Evolutionary conservation across 2,113 vertebrate species (phyloP).

Genomic region (Falco punctatus): DNA sequence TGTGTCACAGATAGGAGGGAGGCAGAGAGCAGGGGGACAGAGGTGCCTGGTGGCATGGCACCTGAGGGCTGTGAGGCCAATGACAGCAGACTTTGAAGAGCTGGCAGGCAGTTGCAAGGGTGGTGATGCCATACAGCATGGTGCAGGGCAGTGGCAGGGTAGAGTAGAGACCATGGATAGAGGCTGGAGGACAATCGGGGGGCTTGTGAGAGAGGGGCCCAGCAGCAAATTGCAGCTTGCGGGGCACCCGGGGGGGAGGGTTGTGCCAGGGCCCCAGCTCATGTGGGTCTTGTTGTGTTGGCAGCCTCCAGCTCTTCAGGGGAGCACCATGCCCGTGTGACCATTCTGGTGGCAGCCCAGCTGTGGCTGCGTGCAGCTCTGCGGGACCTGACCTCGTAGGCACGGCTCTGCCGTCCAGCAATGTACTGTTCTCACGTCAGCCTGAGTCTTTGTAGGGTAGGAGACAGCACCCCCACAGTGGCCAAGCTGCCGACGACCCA

Average conservation of each 20-base stretch:
- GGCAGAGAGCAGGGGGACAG: too few relatives aligned
- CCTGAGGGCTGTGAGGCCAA: not conserved
- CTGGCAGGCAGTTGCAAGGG: too few relatives aligned
- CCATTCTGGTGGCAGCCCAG: constrained; percentile 68
- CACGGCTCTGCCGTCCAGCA: constrained; percentile 1
- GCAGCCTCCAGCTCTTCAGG: constrained; percentile 77
- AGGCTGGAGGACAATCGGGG: accelerated
- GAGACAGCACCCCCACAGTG: constrained; percentile 40
- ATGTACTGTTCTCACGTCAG: constrained; percentile 71
- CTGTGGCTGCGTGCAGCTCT: constrained; percentile 69
- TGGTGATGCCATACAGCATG: accelerated
- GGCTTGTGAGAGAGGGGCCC: not conserved
- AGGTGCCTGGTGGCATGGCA: accelerated
- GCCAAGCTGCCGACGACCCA: not conserved
- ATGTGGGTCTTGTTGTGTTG: not conserved
- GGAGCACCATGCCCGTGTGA: constrained; percentile 33
- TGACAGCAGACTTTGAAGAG: not conserved
- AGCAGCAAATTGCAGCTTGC: accelerated
- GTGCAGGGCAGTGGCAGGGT: not conserved
- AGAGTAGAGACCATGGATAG: accelerated
- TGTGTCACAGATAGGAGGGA: accelerated
- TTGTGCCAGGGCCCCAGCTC: accelerated
- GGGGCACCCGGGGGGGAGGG: accelerated
- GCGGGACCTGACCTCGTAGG: constrained; percentile 70
- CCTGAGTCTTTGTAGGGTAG: constrained; percentile 73